Conservation (phyloP, 2,888 invertebrate genomes). For the Rhogogaster chlorosoma region DNA sequence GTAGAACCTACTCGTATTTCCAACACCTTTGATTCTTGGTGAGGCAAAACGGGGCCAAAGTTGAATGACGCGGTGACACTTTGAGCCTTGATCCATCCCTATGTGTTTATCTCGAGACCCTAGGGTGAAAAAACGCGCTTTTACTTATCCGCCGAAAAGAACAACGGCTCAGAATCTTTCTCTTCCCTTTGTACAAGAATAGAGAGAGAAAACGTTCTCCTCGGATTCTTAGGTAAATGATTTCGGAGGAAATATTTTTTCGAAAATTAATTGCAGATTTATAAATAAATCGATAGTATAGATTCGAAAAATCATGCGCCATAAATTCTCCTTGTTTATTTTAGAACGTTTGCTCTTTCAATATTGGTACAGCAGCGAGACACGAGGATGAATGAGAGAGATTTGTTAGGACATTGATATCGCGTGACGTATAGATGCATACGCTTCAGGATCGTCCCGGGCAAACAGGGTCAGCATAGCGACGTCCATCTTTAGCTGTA, state of each 20-base stretch:
- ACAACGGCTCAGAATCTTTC: not conserved
- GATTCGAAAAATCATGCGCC: not conserved
- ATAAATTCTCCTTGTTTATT: not conserved
- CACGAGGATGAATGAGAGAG: conserved; percentile 27
- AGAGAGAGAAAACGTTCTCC: too few species aligned
- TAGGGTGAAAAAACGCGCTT: not conserved
- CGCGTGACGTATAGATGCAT: conserved; percentile 25
- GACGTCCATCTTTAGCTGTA: conserved; percentile 3
- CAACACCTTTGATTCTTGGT: conserved; percentile 2
- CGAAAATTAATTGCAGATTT: not conserved
- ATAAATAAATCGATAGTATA: not conserved
- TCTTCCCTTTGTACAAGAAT: not conserved
- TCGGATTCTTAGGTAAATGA: too few species aligned
- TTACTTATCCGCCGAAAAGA: not conserved
- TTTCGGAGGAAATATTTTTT: not conserved
- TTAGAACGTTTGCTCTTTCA: not conserved
- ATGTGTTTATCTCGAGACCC: not conserved
- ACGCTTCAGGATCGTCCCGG: not conserved
- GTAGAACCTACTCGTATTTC: conserved; percentile 6
- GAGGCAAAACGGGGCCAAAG: not conserved
- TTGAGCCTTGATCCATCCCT: conserved; percentile 2
- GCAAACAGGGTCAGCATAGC: conserved; percentile 22
- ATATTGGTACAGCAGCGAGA: conserved; percentile 11
- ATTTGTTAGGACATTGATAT: conserved; percentile 31
- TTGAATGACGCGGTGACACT: conserved; percentile 22